Percentiles rank a stretch among this genome's conserved stretches.
Conservation (phyloP, 2,113 vertebrate genomes). For the Columba livia region DNA sequence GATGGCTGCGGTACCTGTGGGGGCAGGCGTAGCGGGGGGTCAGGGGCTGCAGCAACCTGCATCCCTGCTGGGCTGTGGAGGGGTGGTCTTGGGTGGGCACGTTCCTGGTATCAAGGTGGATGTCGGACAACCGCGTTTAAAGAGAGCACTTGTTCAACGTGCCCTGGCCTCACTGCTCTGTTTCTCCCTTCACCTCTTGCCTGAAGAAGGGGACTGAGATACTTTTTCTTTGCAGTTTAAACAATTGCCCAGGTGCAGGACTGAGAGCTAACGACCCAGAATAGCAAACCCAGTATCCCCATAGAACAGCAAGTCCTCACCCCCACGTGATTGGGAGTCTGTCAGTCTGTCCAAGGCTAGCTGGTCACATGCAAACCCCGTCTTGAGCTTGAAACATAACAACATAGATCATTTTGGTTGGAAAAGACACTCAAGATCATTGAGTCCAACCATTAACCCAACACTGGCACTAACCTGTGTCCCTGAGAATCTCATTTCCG, state of each 20-base stretch:
- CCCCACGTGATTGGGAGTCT: neutral
- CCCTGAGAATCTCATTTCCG: no score
- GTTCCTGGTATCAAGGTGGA: no score
- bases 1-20: neutral
- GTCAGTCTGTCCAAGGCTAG: neutral
- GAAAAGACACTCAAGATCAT: no score
- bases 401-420: no score
- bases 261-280: neutral
- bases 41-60: neutral
- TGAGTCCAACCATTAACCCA: no score
- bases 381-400: neutral
- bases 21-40: neutral
- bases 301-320: neutral
- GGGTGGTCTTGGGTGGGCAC: neutral
- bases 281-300: neutral
- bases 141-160: fast-evolving
- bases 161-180: neutral
- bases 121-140: neutral
- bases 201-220: neutral
- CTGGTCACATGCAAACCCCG: neutral
- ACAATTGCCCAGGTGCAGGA: neutral
- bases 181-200: neutral
- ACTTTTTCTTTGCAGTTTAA: neutral
- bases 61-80: neutral
- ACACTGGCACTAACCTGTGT: no score